These are phyloP conservation scores for Acleris literana DNA, from an alignment of 2,888 invertebrate genomes.

Conservation along the genomic window DNA sequence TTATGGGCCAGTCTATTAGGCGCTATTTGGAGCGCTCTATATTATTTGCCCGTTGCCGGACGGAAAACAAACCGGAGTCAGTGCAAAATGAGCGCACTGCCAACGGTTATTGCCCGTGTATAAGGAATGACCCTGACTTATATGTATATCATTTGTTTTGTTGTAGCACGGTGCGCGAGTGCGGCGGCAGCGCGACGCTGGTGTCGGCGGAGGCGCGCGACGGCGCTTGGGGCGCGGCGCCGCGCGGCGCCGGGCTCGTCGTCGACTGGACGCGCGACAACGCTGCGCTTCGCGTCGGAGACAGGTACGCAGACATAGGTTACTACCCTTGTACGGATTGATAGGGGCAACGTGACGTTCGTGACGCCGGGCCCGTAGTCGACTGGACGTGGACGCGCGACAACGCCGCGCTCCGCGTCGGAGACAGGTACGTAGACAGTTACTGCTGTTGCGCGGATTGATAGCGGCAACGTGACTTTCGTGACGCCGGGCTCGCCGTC, in stretches of 20 bases:
- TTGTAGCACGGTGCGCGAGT: constrained; percentile 67
- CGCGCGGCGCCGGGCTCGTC: constrained; percentile 86
- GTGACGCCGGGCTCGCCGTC: not conserved
- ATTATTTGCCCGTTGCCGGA: constrained; percentile 48
- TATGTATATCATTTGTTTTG: constrained; percentile 4
- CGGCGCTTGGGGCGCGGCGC: constrained; percentile 87
- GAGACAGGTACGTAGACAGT: constrained; percentile 84
- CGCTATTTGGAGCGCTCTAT: constrained; percentile 57
- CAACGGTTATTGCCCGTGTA: constrained; percentile 4
- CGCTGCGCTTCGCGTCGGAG: constrained; percentile 89
- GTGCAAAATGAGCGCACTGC: constrained; percentile 36
- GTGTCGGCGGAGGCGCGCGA: constrained; percentile 89
- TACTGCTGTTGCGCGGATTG: too few relatives aligned
- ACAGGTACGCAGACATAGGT: constrained; percentile 77
- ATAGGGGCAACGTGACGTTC: too few relatives aligned
- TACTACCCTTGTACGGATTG: too few relatives aligned
- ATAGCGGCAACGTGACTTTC: too few relatives aligned
- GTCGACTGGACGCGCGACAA: constrained; percentile 94
- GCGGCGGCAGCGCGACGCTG: constrained; percentile 69
- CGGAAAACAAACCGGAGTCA: constrained; percentile 39
- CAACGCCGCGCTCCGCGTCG: constrained; percentile 88
- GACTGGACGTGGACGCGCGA: constrained; percentile 88
- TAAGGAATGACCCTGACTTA: not conserved
- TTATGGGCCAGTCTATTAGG: constrained; percentile 67
- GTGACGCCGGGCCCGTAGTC: not conserved